phyloP scores from a whole-genome alignment of 2,888 invertebrate species.

The Chloroclystis v-ata region DNA sequence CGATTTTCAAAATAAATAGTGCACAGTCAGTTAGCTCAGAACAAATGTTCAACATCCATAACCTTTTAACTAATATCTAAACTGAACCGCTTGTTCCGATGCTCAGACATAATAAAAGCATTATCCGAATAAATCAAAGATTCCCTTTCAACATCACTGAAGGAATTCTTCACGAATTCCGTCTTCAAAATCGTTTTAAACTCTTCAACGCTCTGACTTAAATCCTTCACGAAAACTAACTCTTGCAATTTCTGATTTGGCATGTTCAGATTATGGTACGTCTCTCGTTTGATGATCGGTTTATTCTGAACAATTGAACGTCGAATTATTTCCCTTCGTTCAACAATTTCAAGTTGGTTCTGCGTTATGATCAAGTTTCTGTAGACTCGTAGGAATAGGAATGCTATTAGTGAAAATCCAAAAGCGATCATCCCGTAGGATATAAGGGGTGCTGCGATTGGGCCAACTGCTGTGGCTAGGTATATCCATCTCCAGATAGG shows the following conservation, averaged over 20 bases:
- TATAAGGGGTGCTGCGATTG: constrained; percentile 82
- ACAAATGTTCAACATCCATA: background rate
- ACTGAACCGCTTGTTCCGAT: constrained; percentile 44
- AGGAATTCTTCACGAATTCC: constrained; percentile 55
- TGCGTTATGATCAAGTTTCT: constrained; percentile 84
- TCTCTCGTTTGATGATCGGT: constrained; percentile 75
- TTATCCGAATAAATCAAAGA: constrained; percentile 62
- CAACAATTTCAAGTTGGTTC: constrained; percentile 85
- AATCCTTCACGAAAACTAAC: constrained; percentile 42
- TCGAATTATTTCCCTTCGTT: constrained; percentile 84
- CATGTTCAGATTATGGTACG: constrained; percentile 52
- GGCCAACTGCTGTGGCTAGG: constrained; percentile 87
- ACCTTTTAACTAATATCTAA: constrained; percentile 30
- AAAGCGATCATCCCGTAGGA: constrained; percentile 85
- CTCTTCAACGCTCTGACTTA: constrained; percentile 53
- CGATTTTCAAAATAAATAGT: no score
- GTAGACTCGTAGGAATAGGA: constrained; percentile 85
- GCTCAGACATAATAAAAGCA: constrained; percentile 61
- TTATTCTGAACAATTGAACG: constrained; percentile 81
- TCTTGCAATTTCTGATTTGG: constrained; percentile 40
- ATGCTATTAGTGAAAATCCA: constrained; percentile 81
- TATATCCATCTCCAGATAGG: constrained; percentile 90
- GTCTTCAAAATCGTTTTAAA: constrained; percentile 44
- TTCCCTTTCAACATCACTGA: constrained; percentile 55
- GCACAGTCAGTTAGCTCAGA: background rate